Evolutionary conservation across 2,113 vertebrate genomes (phyloP), one percentile per base, ranked within the genome.

Genomic region (Poicephalus gulielmi): DNA sequence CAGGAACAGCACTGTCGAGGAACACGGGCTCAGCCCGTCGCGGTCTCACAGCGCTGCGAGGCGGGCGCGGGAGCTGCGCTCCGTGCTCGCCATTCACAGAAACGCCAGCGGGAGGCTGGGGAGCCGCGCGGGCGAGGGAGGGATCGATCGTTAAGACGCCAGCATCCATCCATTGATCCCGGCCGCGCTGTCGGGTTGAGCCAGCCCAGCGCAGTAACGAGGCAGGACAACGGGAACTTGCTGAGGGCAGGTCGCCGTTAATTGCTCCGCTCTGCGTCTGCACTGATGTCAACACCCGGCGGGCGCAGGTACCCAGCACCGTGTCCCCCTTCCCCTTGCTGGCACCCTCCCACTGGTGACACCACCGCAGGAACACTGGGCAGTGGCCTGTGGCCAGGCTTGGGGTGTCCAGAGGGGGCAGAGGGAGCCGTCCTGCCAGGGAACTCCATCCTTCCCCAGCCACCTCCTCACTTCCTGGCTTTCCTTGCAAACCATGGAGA

Each of bases 61-160:
- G 82, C 47, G 46, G 30, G 77, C 30, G 25, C 76, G 79, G 83
- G 33, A 25, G 83, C 78, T 81, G 59, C 85, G 0, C 46, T 74
- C 39, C 5, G 74, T 53, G 83, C 76, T 59, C 28, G 52, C 81
- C 89, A 69, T 91, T 87, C 88, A 86, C 75, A 86, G 93, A 74
- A 81, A 81, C 17, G 3, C 37, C 87, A 68, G 95, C 35, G 5
- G 78, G 81, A 92, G 83, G 86, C 94, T 41, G 92, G 86, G 71
- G 88, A 95, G 78, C 95, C 18, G 22, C 22, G 25, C 43, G 35
- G 17, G 67, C 47, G 92, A 94, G 94, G 49, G 35, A 71, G 77
- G 95, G 93, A 95, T 94, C 71, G 91, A 96, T 95, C 23, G 44
- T 77, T 83, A 52, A 94, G 95, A 92, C n/a, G 3, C 23, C 67